Percentiles rank a stretch among this genome's conserved stretches.
Conservation (phyloP, 2,797 vertebrate genomes). For the Enteromius afrohamiltoni region DNA sequence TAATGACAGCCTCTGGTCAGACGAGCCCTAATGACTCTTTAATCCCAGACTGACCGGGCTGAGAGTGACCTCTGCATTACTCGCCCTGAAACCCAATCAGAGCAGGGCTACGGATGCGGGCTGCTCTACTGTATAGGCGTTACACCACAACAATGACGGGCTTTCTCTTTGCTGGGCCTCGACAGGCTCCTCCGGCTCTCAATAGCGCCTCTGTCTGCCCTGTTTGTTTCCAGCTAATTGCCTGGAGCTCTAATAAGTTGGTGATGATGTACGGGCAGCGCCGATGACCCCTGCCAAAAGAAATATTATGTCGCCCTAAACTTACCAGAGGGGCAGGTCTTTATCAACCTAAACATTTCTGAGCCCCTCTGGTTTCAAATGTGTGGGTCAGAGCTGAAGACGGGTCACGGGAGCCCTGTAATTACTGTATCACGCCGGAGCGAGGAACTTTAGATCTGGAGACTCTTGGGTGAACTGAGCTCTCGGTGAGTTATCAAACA, state of each 20-base stretch:
- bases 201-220: slow-evolving; percentile 92
- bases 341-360: slow-evolving; percentile 79
- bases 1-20: slow-evolving; percentile 61
- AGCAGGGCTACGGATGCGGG: slow-evolving; percentile 83
- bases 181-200: slow-evolving; percentile 75
- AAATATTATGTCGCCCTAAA: slow-evolving; percentile 87
- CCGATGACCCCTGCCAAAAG: slow-evolving; percentile 89
- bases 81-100: slow-evolving; percentile 91
- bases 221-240: slow-evolving; percentile 99
- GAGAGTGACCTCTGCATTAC: slow-evolving; percentile 83
- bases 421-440: slow-evolving; percentile 75
- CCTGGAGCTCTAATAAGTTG: slow-evolving; percentile 98
- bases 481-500: slow-evolving; percentile 19
- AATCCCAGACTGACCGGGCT: slow-evolving; percentile 88
- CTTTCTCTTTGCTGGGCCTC: slow-evolving; percentile 88
- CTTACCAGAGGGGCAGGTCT: slow-evolving; percentile 73
- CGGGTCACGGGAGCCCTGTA: slow-evolving; percentile 77
- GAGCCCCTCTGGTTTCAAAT: slow-evolving; percentile 75
- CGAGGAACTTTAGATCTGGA: slow-evolving; percentile 60
- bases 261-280: slow-evolving; percentile 94
- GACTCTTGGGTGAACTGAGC: slow-evolving; percentile 28
- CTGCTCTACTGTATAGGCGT: slow-evolving; percentile 86
- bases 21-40: slow-evolving; percentile 82
- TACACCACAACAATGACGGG: slow-evolving; percentile 87
- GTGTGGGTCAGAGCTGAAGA: slow-evolving; percentile 75